These are phyloP conservation scores for Zaprionus nigranus DNA, from an alignment of 1,140 invertebrate genomes.

Conservation along the genomic window DNA sequence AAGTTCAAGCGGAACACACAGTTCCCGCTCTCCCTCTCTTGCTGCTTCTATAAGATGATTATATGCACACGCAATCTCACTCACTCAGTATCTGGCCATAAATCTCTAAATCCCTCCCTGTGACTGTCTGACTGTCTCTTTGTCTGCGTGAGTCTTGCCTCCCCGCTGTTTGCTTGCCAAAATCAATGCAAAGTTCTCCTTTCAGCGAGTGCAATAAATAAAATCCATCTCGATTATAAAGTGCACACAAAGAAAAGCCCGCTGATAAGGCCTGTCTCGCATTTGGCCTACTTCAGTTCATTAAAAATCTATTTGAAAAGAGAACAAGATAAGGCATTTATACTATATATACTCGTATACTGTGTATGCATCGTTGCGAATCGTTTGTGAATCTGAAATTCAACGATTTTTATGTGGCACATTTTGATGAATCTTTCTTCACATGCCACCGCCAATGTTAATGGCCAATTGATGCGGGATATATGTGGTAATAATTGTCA, in stretches of 20 bases:
- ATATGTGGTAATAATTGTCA: slow-evolving; percentile 41
- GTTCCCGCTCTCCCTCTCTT: slow-evolving; percentile 13
- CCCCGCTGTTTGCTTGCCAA: slow-evolving; percentile 56
- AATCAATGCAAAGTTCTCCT: slow-evolving; percentile 71
- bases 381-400: slow-evolving; percentile 30
- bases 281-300: slow-evolving; percentile 80
- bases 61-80: slow-evolving; percentile 71
- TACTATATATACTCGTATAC: slow-evolving; percentile 22
- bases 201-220: slow-evolving; percentile 64
- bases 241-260: slow-evolving; percentile 69
- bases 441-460: slow-evolving; percentile 43
- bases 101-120: slow-evolving; percentile 61
- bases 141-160: neutral
- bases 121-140: slow-evolving; percentile 34
- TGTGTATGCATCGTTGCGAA: neutral
- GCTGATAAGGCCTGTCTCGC: slow-evolving; percentile 70
- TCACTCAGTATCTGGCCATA: slow-evolving; percentile 61
- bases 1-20: slow-evolving; percentile 68
- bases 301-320: slow-evolving; percentile 81
- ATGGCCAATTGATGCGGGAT: slow-evolving; percentile 35
- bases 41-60: slow-evolving; percentile 62
- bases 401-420: slow-evolving; percentile 56
- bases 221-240: slow-evolving; percentile 79
- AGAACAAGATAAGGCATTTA: slow-evolving; percentile 13
- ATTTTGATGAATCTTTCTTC: slow-evolving; percentile 66